Evolutionary conservation across 2,888 invertebrate species (phyloP).

Genomic region (Eueremaeus valkanovi): DNA sequence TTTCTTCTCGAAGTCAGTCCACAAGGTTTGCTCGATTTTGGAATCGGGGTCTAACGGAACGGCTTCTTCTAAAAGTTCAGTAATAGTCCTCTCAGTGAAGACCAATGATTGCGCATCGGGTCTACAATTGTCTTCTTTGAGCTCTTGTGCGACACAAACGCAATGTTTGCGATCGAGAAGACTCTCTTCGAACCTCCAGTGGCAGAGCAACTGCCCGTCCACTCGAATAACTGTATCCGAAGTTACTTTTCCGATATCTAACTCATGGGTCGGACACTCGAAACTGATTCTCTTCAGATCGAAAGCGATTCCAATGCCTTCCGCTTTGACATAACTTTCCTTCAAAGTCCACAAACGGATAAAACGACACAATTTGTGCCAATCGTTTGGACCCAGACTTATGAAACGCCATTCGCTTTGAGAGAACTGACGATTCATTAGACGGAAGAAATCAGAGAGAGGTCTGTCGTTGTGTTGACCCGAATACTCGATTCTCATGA

Average conservation of each 20-base stretch:
- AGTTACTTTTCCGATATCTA: slow-evolving; percentile 32
- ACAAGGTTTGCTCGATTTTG: slow-evolving; percentile 28
- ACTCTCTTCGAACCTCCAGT: slow-evolving; percentile 81
- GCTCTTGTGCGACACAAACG: slow-evolving; percentile 65
- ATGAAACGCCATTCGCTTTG: slow-evolving; percentile 74
- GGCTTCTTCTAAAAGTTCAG: slow-evolving; percentile 41
- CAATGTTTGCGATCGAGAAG: slow-evolving; percentile 70
- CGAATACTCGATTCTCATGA: slow-evolving; percentile 74
- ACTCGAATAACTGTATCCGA: slow-evolving; percentile 66
- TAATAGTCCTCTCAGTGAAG: slow-evolving; percentile 38
- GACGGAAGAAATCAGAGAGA: slow-evolving; percentile 73
- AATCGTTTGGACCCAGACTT: slow-evolving; percentile 58
- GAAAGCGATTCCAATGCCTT: slow-evolving; percentile 76
- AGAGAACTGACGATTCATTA: slow-evolving; percentile 83
- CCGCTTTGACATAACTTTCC: slow-evolving; percentile 89
- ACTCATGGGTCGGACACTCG: slow-evolving; percentile 47
- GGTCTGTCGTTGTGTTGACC: slow-evolving; percentile 61
- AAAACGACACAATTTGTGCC: slow-evolving; percentile 70
- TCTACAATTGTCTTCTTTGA: background rate
- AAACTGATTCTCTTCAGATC: slow-evolving; percentile 74
- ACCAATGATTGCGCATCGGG: background rate
- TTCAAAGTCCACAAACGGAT: slow-evolving; percentile 86
- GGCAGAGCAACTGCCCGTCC: slow-evolving; percentile 58
- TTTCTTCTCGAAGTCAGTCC: slow-evolving; percentile 40
- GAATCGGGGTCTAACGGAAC: slow-evolving; percentile 38